phyloP scores from a whole-genome alignment of 2,113 vertebrate genomes.

The Poeciliopsis turrubarensis region DNA sequence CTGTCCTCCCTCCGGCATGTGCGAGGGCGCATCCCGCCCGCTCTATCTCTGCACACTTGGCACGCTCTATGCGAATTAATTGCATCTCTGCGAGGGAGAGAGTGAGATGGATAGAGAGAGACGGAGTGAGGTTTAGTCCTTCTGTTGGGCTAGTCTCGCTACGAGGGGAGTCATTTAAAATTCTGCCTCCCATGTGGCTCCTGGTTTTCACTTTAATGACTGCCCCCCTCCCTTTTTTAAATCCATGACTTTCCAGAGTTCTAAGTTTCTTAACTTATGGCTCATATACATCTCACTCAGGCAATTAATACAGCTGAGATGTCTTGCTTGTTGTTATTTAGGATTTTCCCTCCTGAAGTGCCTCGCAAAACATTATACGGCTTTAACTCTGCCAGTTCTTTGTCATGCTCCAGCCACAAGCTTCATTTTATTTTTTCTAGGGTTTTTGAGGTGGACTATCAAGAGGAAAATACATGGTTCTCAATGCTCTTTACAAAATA shows the following conservation, averaged over 20 bases:
- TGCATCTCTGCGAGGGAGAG: slow-evolving; percentile 78
- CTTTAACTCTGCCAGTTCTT: not conserved
- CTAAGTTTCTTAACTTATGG: slow-evolving; percentile 32
- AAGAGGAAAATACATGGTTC: not conserved
- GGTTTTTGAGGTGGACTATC: not conserved
- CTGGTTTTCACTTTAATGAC: slow-evolving; percentile 83
- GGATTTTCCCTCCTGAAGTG: slow-evolving; percentile 5
- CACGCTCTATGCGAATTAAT: slow-evolving; percentile 77
- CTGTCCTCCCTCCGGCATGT: slow-evolving; percentile 72
- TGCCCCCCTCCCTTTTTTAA: slow-evolving; percentile 60
- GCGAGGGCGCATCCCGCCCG: slow-evolving; percentile 70
- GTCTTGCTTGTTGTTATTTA: slow-evolving; percentile 31
- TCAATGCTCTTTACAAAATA: not conserved
- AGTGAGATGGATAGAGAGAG: slow-evolving; percentile 67
- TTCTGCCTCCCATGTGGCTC: slow-evolving; percentile 82
- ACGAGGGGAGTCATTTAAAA: slow-evolving; percentile 83
- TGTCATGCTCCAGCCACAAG: not conserved
- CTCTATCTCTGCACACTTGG: slow-evolving; percentile 78
- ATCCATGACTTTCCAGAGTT: slow-evolving; percentile 54
- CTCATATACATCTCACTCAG: slow-evolving; percentile 34
- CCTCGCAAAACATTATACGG: not conserved
- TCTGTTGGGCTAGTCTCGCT: slow-evolving; percentile 79
- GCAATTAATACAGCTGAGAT: slow-evolving; percentile 25
- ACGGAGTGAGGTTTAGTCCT: slow-evolving; percentile 68
- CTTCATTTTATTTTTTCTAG: not conserved